Conservation (phyloP, 2,888 invertebrate genomes). For the Mellilla xanthometata region DNA sequence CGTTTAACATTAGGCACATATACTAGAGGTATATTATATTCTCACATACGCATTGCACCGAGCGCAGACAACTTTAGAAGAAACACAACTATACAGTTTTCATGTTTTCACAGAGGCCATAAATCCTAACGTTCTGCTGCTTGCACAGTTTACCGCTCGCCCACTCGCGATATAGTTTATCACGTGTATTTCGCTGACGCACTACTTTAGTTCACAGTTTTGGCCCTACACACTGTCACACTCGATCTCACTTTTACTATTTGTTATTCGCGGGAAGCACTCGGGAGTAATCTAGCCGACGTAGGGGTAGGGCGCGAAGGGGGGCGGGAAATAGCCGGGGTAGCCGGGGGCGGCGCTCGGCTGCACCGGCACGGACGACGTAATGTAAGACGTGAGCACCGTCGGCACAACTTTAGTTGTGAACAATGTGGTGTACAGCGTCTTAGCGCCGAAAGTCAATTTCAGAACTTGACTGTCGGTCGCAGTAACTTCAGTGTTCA, state of each 20-base stretch:
- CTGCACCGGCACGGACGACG: slow-evolving; percentile 89
- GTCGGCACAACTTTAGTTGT: slow-evolving; percentile 93
- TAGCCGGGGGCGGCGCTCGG: slow-evolving; percentile 86
- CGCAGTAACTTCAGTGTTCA: slow-evolving; percentile 89
- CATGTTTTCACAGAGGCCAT: slow-evolving; percentile 64
- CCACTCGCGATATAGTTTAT: slow-evolving; percentile 69
- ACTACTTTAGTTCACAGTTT: slow-evolving; percentile 53
- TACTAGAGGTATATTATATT: slow-evolving; percentile 34
- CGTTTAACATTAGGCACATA: slow-evolving; percentile 46
- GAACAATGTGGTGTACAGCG: slow-evolving; percentile 92
- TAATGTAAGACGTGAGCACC: slow-evolving; percentile 91
- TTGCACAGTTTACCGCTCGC: slow-evolving; percentile 63
- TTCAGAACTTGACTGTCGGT: slow-evolving; percentile 92
- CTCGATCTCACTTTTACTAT: slow-evolving; percentile 33
- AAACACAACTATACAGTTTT: slow-evolving; percentile 66
- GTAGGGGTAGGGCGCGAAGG: slow-evolving; percentile 89
- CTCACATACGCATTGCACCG: slow-evolving; percentile 41
- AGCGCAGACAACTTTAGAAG: slow-evolving; percentile 53
- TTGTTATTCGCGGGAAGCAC: slow-evolving; percentile 3
- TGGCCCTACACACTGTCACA: slow-evolving; percentile 41
- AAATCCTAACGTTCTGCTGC: slow-evolving; percentile 62
- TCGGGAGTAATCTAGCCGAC: slow-evolving; percentile 84
- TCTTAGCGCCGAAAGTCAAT: slow-evolving; percentile 95
- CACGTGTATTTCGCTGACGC: slow-evolving; percentile 59
- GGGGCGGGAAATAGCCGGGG: slow-evolving; percentile 90